Base-by-base conservation (phyloP, 2,797 vertebrate genomes). In the Peromyscus attwateri region DNA sequence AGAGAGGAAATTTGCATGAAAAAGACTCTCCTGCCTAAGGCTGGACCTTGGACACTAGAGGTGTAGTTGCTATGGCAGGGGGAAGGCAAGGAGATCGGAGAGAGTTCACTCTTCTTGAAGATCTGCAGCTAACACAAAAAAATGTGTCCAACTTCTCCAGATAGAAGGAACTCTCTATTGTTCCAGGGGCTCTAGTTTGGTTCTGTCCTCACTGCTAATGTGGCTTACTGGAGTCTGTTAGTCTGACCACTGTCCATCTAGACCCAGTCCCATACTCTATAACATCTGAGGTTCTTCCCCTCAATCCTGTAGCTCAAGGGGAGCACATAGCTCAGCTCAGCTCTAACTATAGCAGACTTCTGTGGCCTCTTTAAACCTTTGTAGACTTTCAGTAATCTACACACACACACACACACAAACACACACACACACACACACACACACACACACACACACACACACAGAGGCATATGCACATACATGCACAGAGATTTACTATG, bases 341-440 rank as follows among this genome's bases (percentile, higher is more conserved):
- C 52, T 57, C 16, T 57, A 55, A 55, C 14, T 73, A 4, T 13
- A 46, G 37, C 17, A 60, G 52, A 62, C 29, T 7, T 89, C 29
- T 83, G 27, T 84, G 82, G 4, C 40, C 17, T 34, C 16, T 34
- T 66, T 43, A 71, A 27, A 34, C 34, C 84, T 37, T 52, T 52
- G 43, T 49, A 87, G 49, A 29, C 4, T 6, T 57, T 73, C 13
- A 19, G 4, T 29, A 40, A 31, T 5, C 23, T 8, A 52, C 4
- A n/a, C 0, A 52, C 6, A 49, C 3, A 7, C 0, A 34, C 21
- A 25, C 11, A 83, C 11, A 27, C 6, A 43, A 10, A n/a, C 9
- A 49, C 3, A n/a, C 0, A 49, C 6, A 49, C 3, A 7, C 0
- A n/a, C 21, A 25, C 21, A 64, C 12, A 27, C 6, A 29, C 52